Conservation (phyloP, 1,140 invertebrate genomes). For the Adoxophyes honmai region DNA sequence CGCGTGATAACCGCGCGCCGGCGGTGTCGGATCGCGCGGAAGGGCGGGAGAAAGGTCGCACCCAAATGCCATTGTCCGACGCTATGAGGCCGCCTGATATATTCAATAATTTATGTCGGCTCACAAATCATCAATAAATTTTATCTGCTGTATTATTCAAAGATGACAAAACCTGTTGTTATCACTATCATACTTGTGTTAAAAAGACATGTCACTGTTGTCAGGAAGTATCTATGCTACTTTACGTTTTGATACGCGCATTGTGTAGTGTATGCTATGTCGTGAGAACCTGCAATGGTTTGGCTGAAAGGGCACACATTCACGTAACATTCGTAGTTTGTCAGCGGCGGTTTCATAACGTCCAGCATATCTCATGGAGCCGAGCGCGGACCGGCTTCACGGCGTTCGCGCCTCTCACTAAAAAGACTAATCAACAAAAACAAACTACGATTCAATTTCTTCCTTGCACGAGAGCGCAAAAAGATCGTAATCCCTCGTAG, state of each 20-base stretch:
- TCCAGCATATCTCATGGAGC: slow-evolving; percentile 38
- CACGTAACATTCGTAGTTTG: slow-evolving; percentile 31
- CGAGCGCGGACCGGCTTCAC: slow-evolving; percentile 33
- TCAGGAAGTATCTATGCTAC: neutral
- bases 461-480: slow-evolving; percentile 45
- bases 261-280: neutral
- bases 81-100: neutral
- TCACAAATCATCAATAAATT: too few relatives aligned
- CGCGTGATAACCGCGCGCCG: slow-evolving; percentile 39
- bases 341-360: slow-evolving; percentile 52
- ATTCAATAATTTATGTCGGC: too few relatives aligned
- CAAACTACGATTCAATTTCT: slow-evolving; percentile 46
- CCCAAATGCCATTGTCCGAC: slow-evolving; percentile 10
- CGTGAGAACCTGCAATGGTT: slow-evolving; percentile 2
- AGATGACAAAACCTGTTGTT: too few relatives aligned
- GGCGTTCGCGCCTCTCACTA: slow-evolving; percentile 21
- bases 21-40: slow-evolving; percentile 23
- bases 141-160: too few relatives aligned
- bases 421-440: slow-evolving; percentile 44
- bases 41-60: slow-evolving; percentile 39
- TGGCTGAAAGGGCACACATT: slow-evolving; percentile 10
- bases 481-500: slow-evolving; percentile 50
- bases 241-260: neutral
- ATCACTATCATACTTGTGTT: too few relatives aligned
- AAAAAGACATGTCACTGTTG: too few relatives aligned